Evolutionary conservation across 2,888 invertebrate genomes (phyloP), one percentile per base, ranked within the genome.

Genomic region (Standfussiana lucernea): DNA sequence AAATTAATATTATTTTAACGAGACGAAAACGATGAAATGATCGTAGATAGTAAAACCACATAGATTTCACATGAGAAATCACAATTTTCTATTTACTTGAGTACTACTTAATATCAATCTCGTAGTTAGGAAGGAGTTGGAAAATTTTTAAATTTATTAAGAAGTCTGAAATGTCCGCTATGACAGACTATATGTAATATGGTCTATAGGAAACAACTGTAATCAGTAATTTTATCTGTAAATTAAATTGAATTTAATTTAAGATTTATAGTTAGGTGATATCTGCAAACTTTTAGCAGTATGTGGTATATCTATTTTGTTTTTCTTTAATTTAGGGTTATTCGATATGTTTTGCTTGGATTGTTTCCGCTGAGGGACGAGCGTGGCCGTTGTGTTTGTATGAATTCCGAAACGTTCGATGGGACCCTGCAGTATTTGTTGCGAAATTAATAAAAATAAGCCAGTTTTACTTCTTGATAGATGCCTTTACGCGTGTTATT

Each of bases 111-210:
- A 94, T 94, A 95, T 94, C 93, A 94, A 93, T 93, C 91, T 94
- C 89, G 93, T 95, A 96, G 95, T 93, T 96, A 95, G 95, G 95
- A 93, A 91, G 93, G 93, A 94, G 94, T 93, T 93, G 93, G 93
- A 92, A 93, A 93, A 92, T 56, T 83, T 92, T 93, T 94, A 92
- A 93, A 94, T 94, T 92, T 93, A 93, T 93, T 93, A 92, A 93
- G 91, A 94, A 95, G 94, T 95, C 95, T 95, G 95, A 95, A 92
- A 92, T 92, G 94, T 94, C 94, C 94, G 93, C 93, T 92, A 93
- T 89, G 89, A 91, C 91, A 90, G 92, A 91, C 95, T 93, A 92
- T 95, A 95, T 95, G 89, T 93, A 94, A 95, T 95, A 94, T 92
- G 94, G 94, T 94, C 94, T 92, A 90, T 93, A 94, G 92, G 92